Evolutionary conservation across 2,888 invertebrate species (phyloP), one percentile per base, ranked within the genome.

Genomic region (Scaptomyza parva): DNA sequence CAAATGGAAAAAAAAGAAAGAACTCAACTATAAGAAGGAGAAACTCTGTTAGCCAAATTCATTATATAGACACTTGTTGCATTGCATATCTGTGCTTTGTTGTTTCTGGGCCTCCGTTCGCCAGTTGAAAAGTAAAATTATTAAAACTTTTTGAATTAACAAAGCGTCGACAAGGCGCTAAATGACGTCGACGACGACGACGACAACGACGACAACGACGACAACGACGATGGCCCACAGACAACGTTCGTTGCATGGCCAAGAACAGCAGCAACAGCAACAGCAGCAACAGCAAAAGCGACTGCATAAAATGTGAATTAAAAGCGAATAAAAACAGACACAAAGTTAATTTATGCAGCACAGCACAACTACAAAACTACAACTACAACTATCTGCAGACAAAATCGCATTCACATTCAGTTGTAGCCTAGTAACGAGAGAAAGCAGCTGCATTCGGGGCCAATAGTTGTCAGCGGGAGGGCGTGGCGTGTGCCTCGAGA

Each of bases 81-180:
- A 35, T 81, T 81, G 77, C 77, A 35, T 37, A 14, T 37, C 14
- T 14, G 14, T 17, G 47, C 37, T 48, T 4, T 17, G 24, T 28
- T 26, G 45, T n/a, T n/a, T n/a, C n/a, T 17, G 2, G 18, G 24
- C 37, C 24, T n/a, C 41, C 50, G 61, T 17, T 53, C 41, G 11
- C 48, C 47, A 30, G 73, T 65, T 74, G 55, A 50, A 83, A 71
- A 79, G 83, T 79, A 79, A 79, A 83, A 83, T 79, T 83, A 79
- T 79, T 67, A 79, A 82, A 79, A 79, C 68, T 79, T 79, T 79
- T 83, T 76, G 74, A 79, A 79, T 79, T 79, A 79, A 68, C 64
- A 79, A 63, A 70, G 64, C 69, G 74, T 59, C 70, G 73, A 63
- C 63, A 70, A 79, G 53, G 70, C 75, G 68, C 82, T 71, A 75